Conservation (phyloP, 1,140 invertebrate genomes). For the Drosophila miranda region DNA sequence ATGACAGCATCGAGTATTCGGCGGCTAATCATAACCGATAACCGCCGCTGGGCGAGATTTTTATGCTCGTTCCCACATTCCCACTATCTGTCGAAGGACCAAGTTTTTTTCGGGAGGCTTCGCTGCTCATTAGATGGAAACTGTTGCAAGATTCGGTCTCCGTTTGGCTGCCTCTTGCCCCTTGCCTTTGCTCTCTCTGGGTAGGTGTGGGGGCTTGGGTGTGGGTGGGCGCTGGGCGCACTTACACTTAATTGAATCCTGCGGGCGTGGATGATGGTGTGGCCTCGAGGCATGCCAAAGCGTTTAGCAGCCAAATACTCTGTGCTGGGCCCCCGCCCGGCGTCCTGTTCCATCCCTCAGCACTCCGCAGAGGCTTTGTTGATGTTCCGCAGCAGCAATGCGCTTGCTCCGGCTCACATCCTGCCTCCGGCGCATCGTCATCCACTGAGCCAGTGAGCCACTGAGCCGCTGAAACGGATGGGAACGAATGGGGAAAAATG, state of each 20-base stretch:
- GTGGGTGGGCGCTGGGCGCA: constrained; percentile 43
- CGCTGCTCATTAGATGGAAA: constrained; percentile 46
- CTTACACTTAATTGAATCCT: constrained; percentile 80
- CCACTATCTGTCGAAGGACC: constrained; percentile 37
- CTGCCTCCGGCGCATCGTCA: constrained; percentile 42
- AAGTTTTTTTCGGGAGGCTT: constrained; percentile 26
- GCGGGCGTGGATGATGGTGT: constrained; percentile 56
- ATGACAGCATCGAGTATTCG: constrained; percentile 28
- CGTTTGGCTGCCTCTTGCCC: too few species aligned
- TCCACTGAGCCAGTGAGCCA: not conserved
- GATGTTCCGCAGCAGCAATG: constrained; percentile 6
- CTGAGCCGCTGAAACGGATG: constrained; percentile 15
- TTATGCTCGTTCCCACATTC: not conserved
- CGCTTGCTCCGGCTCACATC: constrained; percentile 41
- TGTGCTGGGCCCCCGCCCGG: constrained; percentile 31
- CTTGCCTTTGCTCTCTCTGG: not conserved
- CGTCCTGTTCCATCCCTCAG: constrained; percentile 1
- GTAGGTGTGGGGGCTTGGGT: not conserved
- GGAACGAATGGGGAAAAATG: constrained; percentile 2
- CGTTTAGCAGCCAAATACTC: constrained; percentile 64
- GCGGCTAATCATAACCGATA: constrained; percentile 50
- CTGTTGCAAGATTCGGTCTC: constrained; percentile 34
- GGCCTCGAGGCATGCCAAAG: constrained; percentile 66
- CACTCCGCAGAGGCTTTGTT: constrained; percentile 11
- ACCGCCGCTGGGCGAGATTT: constrained; percentile 14